Percentiles rank a stretch among this genome's conserved stretches.
phyloP scores from a whole-genome alignment of 2,797 vertebrate genomes.

The Thaleichthys pacificus region DNA sequence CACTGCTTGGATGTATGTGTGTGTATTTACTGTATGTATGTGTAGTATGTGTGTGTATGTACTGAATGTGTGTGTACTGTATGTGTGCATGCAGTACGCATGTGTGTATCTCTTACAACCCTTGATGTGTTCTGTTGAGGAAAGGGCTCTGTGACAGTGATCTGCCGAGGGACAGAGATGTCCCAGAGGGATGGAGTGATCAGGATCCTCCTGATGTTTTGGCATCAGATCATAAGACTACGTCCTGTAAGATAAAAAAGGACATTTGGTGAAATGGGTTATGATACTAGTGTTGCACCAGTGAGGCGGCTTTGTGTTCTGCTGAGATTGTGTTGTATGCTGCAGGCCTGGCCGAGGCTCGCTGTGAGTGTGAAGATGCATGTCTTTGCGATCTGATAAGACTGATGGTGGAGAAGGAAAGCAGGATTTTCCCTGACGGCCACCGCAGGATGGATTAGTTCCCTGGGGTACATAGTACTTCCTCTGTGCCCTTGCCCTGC shows the following conservation, averaged over 20 bases:
- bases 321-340: not conserved
- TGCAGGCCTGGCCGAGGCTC: constrained; percentile 28
- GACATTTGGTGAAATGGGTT: not conserved
- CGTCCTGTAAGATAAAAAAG: not conserved
- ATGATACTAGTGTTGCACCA: not conserved
- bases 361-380: constrained; percentile 55
- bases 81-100: too few relatives aligned
- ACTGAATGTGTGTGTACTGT: too few relatives aligned
- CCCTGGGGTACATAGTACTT: constrained; percentile 67
- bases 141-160: too few relatives aligned
- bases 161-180: too few relatives aligned
- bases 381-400: constrained; percentile 74
- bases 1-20: too few relatives aligned
- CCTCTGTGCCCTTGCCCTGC: constrained; percentile 71
- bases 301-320: not conserved
- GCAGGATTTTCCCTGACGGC: constrained; percentile 71
- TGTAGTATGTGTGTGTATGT: too few relatives aligned
- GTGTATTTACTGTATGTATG: too few relatives aligned
- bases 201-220: too few relatives aligned
- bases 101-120: too few relatives aligned
- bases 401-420: constrained; percentile 77
- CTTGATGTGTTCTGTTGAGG: too few relatives aligned
- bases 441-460: constrained; percentile 73
- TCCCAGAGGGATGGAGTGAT: too few relatives aligned
- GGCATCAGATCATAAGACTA: too few relatives aligned